A percentile compares a stretch with the other conserved stretches of the same genome.
phyloP scores from a whole-genome alignment of 2,888 invertebrate genomes.

The Neoitamus cyanurus region DNA sequence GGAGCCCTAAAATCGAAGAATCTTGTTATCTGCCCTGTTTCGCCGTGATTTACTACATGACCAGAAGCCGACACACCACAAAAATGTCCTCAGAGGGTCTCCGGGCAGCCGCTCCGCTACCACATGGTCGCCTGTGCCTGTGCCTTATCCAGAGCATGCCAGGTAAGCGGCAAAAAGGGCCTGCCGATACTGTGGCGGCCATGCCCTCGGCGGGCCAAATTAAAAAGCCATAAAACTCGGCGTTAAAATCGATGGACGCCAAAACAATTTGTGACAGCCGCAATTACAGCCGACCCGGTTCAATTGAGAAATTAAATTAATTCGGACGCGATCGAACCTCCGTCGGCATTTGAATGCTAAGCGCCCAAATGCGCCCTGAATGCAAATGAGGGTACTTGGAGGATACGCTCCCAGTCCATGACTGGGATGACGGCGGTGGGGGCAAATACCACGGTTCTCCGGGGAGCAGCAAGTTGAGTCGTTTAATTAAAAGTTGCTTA shows the following conservation, averaged over 20 bases:
- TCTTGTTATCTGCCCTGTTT: constrained; percentile 54
- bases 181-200: not conserved
- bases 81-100: constrained; percentile 48
- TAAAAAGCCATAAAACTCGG: constrained; percentile 41
- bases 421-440: not conserved
- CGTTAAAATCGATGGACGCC: constrained; percentile 31
- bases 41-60: constrained; percentile 52
- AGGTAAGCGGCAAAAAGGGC: not conserved
- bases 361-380: constrained; percentile 24
- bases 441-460: not conserved
- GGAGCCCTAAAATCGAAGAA: constrained; percentile 50
- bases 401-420: not conserved
- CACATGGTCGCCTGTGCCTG: not conserved
- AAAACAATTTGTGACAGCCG: constrained; percentile 28
- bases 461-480: constrained; percentile 12
- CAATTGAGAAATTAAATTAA: constrained; percentile 45
- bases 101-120: constrained; percentile 2
- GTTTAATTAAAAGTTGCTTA: constrained; percentile 34
- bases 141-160: not conserved
- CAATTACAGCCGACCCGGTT: constrained; percentile 1
- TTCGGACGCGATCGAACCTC: constrained; percentile 25
- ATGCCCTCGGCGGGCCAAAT: not conserved
- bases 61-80: constrained; percentile 54
- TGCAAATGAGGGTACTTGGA: constrained; percentile 33
- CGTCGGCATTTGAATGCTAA: constrained; percentile 40